Percentiles rank a stretch among this genome's conserved stretches.
phyloP scores from a whole-genome alignment of 2,113 vertebrate species.

The Sus scrofa region T2T-Sscrofa CM000823.6:55795501-55796000 shows the following conservation, averaged over 20 bases:
- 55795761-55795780: neutral
- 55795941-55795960: fast-evolving
- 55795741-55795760: neutral
- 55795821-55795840: neutral
- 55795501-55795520: no score
- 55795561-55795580: neutral
- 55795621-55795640: neutral
- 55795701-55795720: neutral
- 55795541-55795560: neutral
- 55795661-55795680: neutral
- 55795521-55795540: neutral
- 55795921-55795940: no score
- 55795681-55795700: neutral
- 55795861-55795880: neutral
- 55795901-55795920: neutral
- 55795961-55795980: neutral
- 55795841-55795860: neutral
- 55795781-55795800: neutral
- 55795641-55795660: neutral
- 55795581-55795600: neutral
- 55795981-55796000: neutral
- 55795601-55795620: neutral
- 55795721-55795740: neutral
- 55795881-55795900: neutral
- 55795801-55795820: neutral